phyloP scores from a whole-genome alignment of 2,888 invertebrate genomes.

The Tetragonisca angustula region DNA sequence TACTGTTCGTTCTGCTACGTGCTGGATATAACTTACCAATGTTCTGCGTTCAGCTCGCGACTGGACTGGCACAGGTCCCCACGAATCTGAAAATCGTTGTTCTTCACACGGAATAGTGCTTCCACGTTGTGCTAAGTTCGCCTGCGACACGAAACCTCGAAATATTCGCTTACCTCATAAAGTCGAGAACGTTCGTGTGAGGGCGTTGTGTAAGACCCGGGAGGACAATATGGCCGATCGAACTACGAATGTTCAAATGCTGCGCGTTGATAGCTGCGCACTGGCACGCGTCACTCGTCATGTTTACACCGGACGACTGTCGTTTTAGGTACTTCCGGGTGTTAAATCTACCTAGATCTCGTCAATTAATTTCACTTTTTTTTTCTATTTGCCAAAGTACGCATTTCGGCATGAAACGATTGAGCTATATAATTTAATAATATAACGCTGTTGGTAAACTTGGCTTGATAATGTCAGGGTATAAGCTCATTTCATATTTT shows the following conservation, averaged over 20 bases:
- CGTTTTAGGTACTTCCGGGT: conserved; percentile 63
- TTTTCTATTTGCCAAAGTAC: neutral
- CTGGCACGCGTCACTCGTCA: conserved; percentile 60
- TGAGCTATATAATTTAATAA: neutral
- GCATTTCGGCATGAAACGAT: neutral
- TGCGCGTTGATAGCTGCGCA: conserved; percentile 78
- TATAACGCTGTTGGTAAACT: neutral
- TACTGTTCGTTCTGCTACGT: conserved; percentile 69
- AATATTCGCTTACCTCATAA: conserved; percentile 81
- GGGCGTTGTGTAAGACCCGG: conserved; percentile 85
- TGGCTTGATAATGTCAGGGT: neutral
- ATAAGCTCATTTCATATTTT: neutral
- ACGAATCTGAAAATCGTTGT: conserved; percentile 50
- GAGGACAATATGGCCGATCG: conserved; percentile 84
- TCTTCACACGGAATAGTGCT: conserved; percentile 39
- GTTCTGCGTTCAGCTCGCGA: conserved; percentile 39
- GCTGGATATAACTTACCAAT: conserved; percentile 64
- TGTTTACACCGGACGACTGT: conserved; percentile 71
- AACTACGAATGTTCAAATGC: conserved; percentile 78
- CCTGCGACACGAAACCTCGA: conserved; percentile 50
- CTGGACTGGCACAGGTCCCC: conserved; percentile 42
- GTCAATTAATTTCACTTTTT: neutral
- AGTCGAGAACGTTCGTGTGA: conserved; percentile 86
- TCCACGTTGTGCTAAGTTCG: conserved; percentile 33
- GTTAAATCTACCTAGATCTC: conserved; percentile 30